Conservation (phyloP, 2,113 vertebrate genomes). For the Gadus macrocephalus region DNA sequence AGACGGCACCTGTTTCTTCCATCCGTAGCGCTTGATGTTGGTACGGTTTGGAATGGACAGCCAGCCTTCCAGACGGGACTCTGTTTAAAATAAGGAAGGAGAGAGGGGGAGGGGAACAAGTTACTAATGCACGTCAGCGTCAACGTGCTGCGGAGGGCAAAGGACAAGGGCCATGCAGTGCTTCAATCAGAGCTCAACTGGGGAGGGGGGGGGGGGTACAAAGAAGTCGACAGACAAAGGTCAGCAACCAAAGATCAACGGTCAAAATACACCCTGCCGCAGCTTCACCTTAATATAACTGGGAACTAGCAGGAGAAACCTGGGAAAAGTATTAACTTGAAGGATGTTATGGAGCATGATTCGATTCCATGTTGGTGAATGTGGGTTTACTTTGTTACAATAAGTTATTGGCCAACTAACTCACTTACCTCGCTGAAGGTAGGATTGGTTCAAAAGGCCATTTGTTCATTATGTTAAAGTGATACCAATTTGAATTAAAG, state of each 20-base stretch:
- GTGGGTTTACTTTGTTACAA: neutral
- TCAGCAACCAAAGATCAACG: slow-evolving; percentile 24
- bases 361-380: neutral
- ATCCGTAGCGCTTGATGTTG: slow-evolving; percentile 96
- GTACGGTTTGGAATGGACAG: slow-evolving; percentile 93
- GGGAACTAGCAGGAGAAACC: slow-evolving; percentile 19
- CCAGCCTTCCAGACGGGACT: slow-evolving; percentile 98
- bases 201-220: neutral
- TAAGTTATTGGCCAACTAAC: slow-evolving; percentile 4
- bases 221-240: slow-evolving; percentile 24
- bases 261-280: slow-evolving; percentile 7
- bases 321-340: neutral
- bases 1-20: slow-evolving; percentile 91
- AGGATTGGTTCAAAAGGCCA: slow-evolving; percentile 17
- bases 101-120: neutral
- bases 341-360: slow-evolving; percentile 19
- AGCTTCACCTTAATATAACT: slow-evolving; percentile 24
- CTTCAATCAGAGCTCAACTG: slow-evolving; percentile 49
- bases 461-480: slow-evolving; percentile 30
- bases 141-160: too few relatives aligned
- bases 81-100: slow-evolving; percentile 57
- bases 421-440: slow-evolving; percentile 22
- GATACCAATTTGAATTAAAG: slow-evolving; percentile 15
- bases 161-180: slow-evolving; percentile 58
- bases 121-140: too few relatives aligned